These are phyloP conservation scores for Indicator indicator DNA, from an alignment of 2,113 vertebrate species.

Conservation along the genomic window DNA sequence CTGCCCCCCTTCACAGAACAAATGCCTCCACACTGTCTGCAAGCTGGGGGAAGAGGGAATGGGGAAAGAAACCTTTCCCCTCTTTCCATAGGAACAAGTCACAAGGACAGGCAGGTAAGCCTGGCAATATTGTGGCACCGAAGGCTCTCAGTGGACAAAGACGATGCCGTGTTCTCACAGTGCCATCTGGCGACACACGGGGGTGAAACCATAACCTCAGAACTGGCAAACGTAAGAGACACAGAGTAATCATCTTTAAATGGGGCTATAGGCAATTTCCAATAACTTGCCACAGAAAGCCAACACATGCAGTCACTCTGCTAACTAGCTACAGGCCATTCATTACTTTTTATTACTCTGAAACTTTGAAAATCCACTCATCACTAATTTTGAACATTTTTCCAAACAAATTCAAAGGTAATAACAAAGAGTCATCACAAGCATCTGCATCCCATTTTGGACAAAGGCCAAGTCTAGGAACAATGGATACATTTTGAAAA, in stretches of 20 bases:
- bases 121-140: rapidly evolving
- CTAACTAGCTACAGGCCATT: background rate
- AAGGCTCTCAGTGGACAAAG: background rate
- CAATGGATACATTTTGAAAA: background rate
- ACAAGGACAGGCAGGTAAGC: too few relatives aligned
- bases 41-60: background rate
- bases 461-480: background rate
- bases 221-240: rapidly evolving
- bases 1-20: too few relatives aligned
- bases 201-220: background rate
- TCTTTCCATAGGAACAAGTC: rapidly evolving
- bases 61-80: background rate
- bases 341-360: background rate
- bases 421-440: background rate
- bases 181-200: constrained; percentile 50
- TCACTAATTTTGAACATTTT: background rate
- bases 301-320: background rate
- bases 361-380: background rate
- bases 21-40: background rate
- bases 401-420: background rate
- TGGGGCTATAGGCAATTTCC: background rate
- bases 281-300: background rate
- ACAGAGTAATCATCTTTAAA: background rate
- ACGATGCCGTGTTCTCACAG: background rate
- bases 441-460: background rate